A percentile compares a stretch with the other conserved stretches of the same genome.
These are phyloP conservation scores for Microtus ochrogaster DNA, from an alignment of 2,113 vertebrate genomes.

Conservation along the genomic window DNA sequence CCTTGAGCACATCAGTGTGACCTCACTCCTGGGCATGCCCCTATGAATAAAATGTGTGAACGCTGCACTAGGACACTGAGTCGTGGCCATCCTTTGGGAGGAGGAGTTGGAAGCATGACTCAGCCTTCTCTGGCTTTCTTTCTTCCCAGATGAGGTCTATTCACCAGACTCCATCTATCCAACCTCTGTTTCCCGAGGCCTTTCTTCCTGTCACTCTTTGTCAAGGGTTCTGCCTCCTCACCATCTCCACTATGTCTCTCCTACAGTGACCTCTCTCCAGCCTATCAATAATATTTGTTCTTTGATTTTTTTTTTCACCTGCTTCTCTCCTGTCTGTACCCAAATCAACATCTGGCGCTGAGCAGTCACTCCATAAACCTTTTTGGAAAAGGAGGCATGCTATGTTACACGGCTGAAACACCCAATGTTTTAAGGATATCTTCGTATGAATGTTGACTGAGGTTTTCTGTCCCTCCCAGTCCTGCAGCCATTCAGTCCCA, in stretches of 20 bases:
- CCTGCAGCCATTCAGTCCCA: too few species aligned
- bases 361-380: slow-evolving; percentile 39
- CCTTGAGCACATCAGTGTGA: neutral
- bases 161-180: neutral
- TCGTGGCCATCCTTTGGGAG: neutral
- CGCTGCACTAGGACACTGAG: neutral
- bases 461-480: too few species aligned
- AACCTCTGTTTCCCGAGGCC: neutral
- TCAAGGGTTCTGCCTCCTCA: neutral
- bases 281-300: neutral
- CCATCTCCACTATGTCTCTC: neutral
- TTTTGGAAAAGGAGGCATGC: neutral
- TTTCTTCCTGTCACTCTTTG: neutral
- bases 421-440: neutral
- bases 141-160: neutral
- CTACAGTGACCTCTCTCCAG: neutral
- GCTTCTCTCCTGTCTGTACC: neutral
- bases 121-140: neutral
- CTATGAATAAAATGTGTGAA: neutral
- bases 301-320: neutral
- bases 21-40: neutral
- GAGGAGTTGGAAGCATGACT: neutral
- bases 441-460: neutral
- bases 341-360: slow-evolving; percentile 5
- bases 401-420: neutral